Evolutionary conservation across 2,888 invertebrate species (phyloP).

Genomic region (Ophion obscuratus): DNA sequence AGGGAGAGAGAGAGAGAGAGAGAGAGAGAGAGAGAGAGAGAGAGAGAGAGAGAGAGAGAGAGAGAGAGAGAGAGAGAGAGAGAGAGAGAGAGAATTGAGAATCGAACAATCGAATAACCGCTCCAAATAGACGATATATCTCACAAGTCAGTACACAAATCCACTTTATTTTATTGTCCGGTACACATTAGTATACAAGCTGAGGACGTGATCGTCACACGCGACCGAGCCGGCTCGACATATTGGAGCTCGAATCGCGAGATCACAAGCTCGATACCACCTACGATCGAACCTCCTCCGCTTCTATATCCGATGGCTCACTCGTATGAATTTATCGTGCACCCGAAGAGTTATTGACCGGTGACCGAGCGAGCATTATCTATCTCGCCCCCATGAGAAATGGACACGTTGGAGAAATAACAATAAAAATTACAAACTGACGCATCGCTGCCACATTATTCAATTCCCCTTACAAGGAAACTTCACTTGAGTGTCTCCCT

Average conservation of each 20-base stretch:
- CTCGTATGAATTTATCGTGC: conserved; percentile 23
- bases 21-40: conserved; percentile 16
- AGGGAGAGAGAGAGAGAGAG: conserved; percentile 13
- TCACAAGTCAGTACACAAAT: conserved; percentile 35
- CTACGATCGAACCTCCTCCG: conserved; percentile 36
- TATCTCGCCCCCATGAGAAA: not conserved
- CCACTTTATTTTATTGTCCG: conserved; percentile 49
- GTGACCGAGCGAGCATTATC: conserved; percentile 23
- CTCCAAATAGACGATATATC: conserved; percentile 54
- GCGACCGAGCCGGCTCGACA: conserved; percentile 35
- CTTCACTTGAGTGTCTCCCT: too few relatives aligned
- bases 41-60: not conserved
- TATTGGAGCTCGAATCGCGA: conserved; percentile 55
- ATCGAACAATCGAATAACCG: conserved; percentile 62
- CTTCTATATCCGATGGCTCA: conserved; percentile 38
- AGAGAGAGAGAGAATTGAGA: conserved; percentile 36
- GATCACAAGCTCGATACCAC: conserved; percentile 35
- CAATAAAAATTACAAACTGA: not conserved
- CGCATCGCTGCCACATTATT: too few relatives aligned
- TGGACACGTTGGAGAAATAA: not conserved
- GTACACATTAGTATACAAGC: conserved; percentile 28
- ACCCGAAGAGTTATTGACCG: conserved; percentile 23
- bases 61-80: conserved; percentile 20
- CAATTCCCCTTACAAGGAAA: not conserved
- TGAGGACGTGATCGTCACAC: conserved; percentile 33